These are phyloP conservation scores for Timema cristinae DNA, from an alignment of 2,888 invertebrate species.

Conservation along the genomic window DNA sequence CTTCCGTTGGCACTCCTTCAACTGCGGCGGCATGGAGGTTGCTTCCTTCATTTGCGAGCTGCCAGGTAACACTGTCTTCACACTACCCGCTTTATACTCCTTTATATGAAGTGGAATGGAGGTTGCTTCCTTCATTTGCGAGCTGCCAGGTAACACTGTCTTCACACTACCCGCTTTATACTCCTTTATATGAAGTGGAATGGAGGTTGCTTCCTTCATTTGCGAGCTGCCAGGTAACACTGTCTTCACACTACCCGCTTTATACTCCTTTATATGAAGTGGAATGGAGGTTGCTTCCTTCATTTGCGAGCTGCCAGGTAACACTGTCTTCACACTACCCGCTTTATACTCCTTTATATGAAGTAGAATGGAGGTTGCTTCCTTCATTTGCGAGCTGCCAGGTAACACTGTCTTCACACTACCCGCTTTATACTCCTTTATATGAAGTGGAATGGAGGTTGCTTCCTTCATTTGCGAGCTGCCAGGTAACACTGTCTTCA, in stretches of 20 bases:
- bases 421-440: slow-evolving; percentile 49
- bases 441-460: slow-evolving; percentile 71
- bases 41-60: slow-evolving; percentile 77
- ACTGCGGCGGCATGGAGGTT: slow-evolving; percentile 71
- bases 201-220: too few species aligned
- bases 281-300: slow-evolving; percentile 75
- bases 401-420: slow-evolving; percentile 47
- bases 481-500: slow-evolving; percentile 53
- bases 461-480: slow-evolving; percentile 77
- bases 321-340: too few species aligned
- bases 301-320: slow-evolving; percentile 76
- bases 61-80: slow-evolving; percentile 53
- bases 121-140: slow-evolving; percentile 1
- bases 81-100: too few species aligned
- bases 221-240: slow-evolving; percentile 64
- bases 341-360: slow-evolving; percentile 57
- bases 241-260: too few species aligned
- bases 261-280: slow-evolving; percentile 62
- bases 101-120: too few species aligned
- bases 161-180: too few species aligned
- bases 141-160: neutral
- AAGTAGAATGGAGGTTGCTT: slow-evolving; percentile 71
- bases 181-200: too few species aligned
- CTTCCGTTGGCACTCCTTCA: slow-evolving; percentile 71
- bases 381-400: slow-evolving; percentile 75